phyloP scores from a whole-genome alignment of 2,797 vertebrate genomes.

The Glyptemys insculpta region DNA sequence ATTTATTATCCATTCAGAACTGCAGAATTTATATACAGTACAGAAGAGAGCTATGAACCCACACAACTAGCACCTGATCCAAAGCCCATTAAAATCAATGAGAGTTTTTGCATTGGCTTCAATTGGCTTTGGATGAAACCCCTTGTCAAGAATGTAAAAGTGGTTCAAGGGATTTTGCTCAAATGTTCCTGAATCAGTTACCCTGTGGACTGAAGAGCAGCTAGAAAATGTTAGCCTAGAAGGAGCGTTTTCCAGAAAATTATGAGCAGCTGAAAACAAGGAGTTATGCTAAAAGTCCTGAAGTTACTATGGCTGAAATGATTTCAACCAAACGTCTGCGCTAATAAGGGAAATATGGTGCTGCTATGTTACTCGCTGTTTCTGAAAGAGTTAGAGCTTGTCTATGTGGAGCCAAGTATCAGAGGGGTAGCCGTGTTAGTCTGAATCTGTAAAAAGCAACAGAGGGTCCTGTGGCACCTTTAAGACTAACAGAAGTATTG shows the following conservation, averaged over 20 bases:
- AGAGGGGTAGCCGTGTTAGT: no score
- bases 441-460: no score
- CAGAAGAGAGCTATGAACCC: constrained; percentile 32
- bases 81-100: constrained; percentile 29
- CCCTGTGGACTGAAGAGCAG: background rate
- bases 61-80: background rate
- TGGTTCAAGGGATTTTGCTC: constrained; percentile 32
- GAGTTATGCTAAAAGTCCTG: background rate
- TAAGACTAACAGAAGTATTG: no score
- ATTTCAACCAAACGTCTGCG: background rate
- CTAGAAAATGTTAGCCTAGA: background rate
- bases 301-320: background rate
- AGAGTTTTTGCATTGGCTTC: constrained; percentile 48
- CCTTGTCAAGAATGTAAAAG: constrained; percentile 33
- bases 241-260: background rate
- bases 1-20: constrained; percentile 20
- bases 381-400: background rate
- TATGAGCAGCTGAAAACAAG: background rate
- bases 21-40: constrained; percentile 8
- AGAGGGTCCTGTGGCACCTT: no score
- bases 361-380: background rate
- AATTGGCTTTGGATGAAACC: background rate
- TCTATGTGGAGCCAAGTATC: background rate
- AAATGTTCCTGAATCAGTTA: constrained; percentile 41
- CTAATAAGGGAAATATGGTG: background rate